Evolutionary conservation across 2,113 vertebrate species (phyloP).

Genomic region (Leptosomus discolor): DNA sequence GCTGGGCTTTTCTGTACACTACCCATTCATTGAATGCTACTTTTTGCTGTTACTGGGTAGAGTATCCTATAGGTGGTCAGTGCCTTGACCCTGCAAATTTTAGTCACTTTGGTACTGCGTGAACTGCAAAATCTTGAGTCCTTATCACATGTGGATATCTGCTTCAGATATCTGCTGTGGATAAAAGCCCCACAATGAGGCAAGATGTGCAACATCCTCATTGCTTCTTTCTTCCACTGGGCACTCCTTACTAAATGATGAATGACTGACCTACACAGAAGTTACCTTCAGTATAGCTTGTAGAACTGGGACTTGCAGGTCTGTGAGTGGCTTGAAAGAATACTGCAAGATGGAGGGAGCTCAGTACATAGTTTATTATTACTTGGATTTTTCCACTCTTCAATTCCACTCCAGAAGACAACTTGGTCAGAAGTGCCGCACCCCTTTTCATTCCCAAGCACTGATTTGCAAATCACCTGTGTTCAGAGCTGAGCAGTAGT

Average conservation of each 20-base stretch:
- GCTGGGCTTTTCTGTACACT: neutral
- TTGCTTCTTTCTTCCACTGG: neutral
- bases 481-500: neutral
- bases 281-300: neutral
- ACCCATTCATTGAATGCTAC: neutral
- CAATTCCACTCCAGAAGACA: neutral
- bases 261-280: neutral
- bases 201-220: neutral
- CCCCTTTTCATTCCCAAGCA: neutral
- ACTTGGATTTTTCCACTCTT: neutral
- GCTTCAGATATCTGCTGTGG: neutral
- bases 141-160: neutral
- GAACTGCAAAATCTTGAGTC: neutral
- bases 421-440: neutral
- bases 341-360: neutral
- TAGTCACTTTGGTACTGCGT: rapidly evolving
- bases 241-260: neutral
- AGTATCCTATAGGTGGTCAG: rapidly evolving
- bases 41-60: neutral
- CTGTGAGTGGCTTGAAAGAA: neutral
- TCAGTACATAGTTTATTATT: neutral
- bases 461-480: neutral
- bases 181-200: rapidly evolving
- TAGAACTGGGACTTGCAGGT: neutral
- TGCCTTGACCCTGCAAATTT: neutral